These are phyloP conservation scores for Conus ventricosus DNA, from an alignment of 1,140 invertebrate species.

Conservation along the genomic window DNA sequence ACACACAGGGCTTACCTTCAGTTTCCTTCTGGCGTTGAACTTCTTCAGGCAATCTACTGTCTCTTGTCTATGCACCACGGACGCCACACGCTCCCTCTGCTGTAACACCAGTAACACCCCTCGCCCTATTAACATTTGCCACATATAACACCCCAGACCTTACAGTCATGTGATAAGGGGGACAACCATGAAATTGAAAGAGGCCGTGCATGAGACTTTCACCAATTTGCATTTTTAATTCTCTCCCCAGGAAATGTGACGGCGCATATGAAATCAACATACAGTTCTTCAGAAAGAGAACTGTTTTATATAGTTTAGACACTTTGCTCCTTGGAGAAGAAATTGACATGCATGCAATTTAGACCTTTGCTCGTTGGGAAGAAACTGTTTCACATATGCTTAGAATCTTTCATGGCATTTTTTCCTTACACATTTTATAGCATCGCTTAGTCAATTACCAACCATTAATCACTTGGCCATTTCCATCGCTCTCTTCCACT, in stretches of 20 bases:
- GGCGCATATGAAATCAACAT: not conserved
- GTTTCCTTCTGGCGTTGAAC: constrained; percentile 99
- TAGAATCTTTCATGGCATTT: too few species aligned
- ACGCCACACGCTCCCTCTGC: constrained; percentile 99
- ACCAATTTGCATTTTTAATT: not conserved
- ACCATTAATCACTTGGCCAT: too few species aligned
- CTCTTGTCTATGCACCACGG: constrained; percentile 98
- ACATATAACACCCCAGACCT: not conserved
- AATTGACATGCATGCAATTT: too few species aligned
- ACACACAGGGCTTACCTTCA: too few species aligned
- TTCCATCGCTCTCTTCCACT: too few species aligned
- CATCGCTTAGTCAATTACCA: too few species aligned
- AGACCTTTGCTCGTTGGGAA: too few species aligned
- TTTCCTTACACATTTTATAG: too few species aligned
- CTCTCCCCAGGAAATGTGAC: not conserved
- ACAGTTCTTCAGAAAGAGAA: not conserved
- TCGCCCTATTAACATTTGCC: not conserved
- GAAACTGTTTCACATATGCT: too few species aligned
- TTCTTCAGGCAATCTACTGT: constrained; percentile 99
- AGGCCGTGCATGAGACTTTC: not conserved
- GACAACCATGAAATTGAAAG: not conserved
- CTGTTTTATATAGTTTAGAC: too few species aligned
- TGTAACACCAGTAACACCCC: constrained; percentile 75
- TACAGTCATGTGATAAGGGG: not conserved
- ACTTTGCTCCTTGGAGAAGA: too few species aligned